Evolutionary conservation across 2,113 vertebrate genomes (phyloP).

Genomic region (Oxyura jamaicensis): DNA sequence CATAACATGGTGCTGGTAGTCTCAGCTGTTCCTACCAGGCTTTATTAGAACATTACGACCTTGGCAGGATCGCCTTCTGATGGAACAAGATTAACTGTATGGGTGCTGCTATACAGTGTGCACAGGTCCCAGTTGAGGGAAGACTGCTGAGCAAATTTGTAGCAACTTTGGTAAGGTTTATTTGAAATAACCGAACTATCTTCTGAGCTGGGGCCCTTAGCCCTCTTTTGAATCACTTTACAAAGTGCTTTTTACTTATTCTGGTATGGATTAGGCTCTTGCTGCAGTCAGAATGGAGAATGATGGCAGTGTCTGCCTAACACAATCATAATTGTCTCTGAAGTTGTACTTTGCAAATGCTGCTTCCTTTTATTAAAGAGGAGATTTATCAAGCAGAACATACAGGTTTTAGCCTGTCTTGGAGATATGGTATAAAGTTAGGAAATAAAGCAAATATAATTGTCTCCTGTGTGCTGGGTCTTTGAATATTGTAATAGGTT

Average conservation of each 20-base stretch:
- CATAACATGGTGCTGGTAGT: not conserved
- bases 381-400: slow-evolving; percentile 54
- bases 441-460: slow-evolving; percentile 57
- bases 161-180: slow-evolving; percentile 63
- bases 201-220: not conserved
- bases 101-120: not conserved
- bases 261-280: not conserved
- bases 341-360: slow-evolving; percentile 40
- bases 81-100: slow-evolving; percentile 54
- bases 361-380: slow-evolving; percentile 66
- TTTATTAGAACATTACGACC: slow-evolving; percentile 66
- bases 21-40: slow-evolving; percentile 27
- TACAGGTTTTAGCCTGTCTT: slow-evolving; percentile 30
- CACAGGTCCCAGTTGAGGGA: slow-evolving; percentile 28
- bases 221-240: slow-evolving; percentile 5
- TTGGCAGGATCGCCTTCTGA: slow-evolving; percentile 61
- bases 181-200: slow-evolving; percentile 43
- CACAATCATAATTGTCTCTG: slow-evolving; percentile 32
- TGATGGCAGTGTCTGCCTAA: slow-evolving; percentile 43
- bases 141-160: slow-evolving; percentile 31
- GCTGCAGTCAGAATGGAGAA: slow-evolving; percentile 17
- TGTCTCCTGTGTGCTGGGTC: slow-evolving; percentile 23
- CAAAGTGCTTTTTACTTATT: slow-evolving; percentile 24
- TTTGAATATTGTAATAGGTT: slow-evolving; percentile 73
- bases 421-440: slow-evolving; percentile 40